These are phyloP conservation scores for Suillia variegata DNA, from an alignment of 2,888 invertebrate species.

Conservation along the genomic window DNA sequence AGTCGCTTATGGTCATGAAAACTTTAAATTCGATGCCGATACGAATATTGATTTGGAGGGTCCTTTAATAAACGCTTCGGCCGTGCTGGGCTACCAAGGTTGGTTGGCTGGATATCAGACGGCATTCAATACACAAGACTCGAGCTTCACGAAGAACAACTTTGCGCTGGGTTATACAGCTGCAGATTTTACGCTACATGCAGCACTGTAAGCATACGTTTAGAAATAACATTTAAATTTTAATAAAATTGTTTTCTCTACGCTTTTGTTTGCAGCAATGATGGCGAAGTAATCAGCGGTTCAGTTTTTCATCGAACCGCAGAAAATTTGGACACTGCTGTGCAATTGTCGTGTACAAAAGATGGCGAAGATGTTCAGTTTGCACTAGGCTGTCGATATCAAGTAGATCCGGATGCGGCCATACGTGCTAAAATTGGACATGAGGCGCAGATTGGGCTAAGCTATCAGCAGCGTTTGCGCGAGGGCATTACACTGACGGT, in stretches of 20 bases:
- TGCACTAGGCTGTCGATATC: slow-evolving; percentile 88
- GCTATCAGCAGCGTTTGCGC: slow-evolving; percentile 91
- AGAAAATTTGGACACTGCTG: slow-evolving; percentile 84
- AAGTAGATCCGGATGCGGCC: slow-evolving; percentile 81
- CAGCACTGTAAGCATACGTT: slow-evolving; percentile 84
- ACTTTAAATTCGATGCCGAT: slow-evolving; percentile 81
- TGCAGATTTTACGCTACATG: slow-evolving; percentile 92
- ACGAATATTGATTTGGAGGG: slow-evolving; percentile 85
- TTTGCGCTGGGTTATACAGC: slow-evolving; percentile 89
- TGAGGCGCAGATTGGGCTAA: slow-evolving; percentile 90
- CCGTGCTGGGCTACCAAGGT: slow-evolving; percentile 86
- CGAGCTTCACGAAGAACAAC: slow-evolving; percentile 90
- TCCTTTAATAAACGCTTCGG: slow-evolving; percentile 81
- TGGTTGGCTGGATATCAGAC: slow-evolving; percentile 94
- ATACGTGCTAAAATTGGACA: slow-evolving; percentile 95
- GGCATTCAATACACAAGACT: slow-evolving; percentile 89
- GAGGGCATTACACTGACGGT: slow-evolving; percentile 92
- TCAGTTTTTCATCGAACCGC: slow-evolving; percentile 93
- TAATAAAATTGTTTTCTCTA: slow-evolving; percentile 4
- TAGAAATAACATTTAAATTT: too few species aligned
- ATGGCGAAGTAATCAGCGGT: slow-evolving; percentile 92
- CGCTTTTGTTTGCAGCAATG: slow-evolving; percentile 70
- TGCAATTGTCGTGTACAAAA: slow-evolving; percentile 90
- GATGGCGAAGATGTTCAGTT: slow-evolving; percentile 90
- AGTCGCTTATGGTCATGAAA: slow-evolving; percentile 83